Evolutionary conservation across 2,888 invertebrate species (phyloP).

Genomic region (Clanis bilineata): DNA sequence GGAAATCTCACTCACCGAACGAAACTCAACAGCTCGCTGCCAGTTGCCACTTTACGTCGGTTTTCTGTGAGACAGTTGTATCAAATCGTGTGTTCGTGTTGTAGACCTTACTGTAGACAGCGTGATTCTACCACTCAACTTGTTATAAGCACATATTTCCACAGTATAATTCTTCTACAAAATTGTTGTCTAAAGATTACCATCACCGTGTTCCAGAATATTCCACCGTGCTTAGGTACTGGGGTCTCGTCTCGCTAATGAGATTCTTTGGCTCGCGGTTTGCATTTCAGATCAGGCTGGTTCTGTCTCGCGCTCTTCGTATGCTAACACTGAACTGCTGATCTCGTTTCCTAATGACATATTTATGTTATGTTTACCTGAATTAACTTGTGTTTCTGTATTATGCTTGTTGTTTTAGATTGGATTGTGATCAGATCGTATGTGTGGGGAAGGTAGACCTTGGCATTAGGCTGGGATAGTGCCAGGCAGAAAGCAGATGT

Average conservation of each 20-base stretch:
- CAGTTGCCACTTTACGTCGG: no score
- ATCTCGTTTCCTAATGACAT: constrained; percentile 56
- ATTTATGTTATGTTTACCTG: constrained; percentile 17
- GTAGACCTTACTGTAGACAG: no score
- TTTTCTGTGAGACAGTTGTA: no score
- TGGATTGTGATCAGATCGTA: no score
- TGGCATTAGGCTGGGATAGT: no score
- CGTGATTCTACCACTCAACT: no score
- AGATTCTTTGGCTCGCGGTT: constrained; percentile 80
- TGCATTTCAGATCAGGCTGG: constrained; percentile 76
- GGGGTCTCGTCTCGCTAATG: constrained; percentile 71
- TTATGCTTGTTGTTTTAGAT: not conserved
- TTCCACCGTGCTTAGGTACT: constrained; percentile 42
- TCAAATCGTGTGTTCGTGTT: no score
- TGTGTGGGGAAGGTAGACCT: no score
- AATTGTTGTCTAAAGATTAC: not conserved
- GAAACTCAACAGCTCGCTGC: no score
- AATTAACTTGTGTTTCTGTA: not conserved
- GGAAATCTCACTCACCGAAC: no score
- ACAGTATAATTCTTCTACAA: not conserved
- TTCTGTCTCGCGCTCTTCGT: constrained; percentile 32
- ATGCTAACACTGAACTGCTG: constrained; percentile 40
- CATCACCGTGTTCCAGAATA: constrained; percentile 49
- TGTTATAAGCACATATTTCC: no score
- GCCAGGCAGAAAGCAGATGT: no score